phyloP scores from a whole-genome alignment of 2,888 invertebrate species.

The Acanthococcus lagerstroemiae region DNA sequence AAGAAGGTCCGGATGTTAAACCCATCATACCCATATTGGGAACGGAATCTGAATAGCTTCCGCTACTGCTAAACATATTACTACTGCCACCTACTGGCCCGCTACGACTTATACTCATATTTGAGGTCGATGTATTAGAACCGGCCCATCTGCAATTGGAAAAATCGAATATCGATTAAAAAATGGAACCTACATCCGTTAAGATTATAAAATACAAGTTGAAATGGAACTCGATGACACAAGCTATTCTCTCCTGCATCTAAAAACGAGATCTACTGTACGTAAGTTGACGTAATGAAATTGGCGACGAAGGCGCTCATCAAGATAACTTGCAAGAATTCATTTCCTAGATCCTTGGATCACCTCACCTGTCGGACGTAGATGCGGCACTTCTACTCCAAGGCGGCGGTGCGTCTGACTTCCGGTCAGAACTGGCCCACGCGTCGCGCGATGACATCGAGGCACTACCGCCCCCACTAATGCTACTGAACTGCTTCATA shows the following conservation, averaged over 20 bases:
- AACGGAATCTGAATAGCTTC: slow-evolving; percentile 4
- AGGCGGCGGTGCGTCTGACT: slow-evolving; percentile 6
- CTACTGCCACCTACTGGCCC: slow-evolving; percentile 14
- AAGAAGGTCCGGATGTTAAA: slow-evolving; percentile 2
- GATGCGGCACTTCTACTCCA: slow-evolving; percentile 3
- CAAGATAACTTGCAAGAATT: too few relatives aligned
- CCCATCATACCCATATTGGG: slow-evolving; percentile 18
- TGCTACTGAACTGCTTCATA: slow-evolving; percentile 5
- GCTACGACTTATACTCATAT: slow-evolving; percentile 16
- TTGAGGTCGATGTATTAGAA: slow-evolving; percentile 2
- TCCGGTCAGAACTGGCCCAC: neutral
- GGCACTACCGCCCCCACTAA: slow-evolving; percentile 6
- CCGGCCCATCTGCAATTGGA: slow-evolving; percentile 14
- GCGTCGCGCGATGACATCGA: neutral
- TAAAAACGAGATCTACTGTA: too few relatives aligned
- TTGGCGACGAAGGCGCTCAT: too few relatives aligned
- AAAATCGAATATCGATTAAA: too few relatives aligned
- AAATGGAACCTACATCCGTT: neutral
- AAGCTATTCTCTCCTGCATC: too few relatives aligned
- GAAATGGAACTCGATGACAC: too few relatives aligned
- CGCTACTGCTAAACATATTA: slow-evolving; percentile 13
- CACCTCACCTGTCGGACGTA: slow-evolving; percentile 15
- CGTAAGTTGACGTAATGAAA: too few relatives aligned
- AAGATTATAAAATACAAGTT: neutral
- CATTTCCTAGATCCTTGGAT: too few relatives aligned